Evolutionary conservation across 2,888 invertebrate genomes (phyloP), one percentile per base, ranked within the genome.

Genomic region (Acleris cristana): DNA sequence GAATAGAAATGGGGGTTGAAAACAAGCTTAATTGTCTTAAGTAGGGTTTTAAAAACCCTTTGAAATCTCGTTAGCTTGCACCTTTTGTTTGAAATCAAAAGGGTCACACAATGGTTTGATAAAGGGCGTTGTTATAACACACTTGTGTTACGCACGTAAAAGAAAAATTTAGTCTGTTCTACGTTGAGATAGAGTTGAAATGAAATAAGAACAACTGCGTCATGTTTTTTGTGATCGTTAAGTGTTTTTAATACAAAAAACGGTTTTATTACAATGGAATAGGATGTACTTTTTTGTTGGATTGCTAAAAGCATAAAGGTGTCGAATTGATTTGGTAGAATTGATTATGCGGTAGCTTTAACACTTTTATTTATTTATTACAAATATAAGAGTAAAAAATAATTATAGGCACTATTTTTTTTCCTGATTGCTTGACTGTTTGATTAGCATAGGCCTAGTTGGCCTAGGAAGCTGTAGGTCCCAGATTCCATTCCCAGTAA

Each of bases 291-390:
- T 55, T 60, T 65, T 65, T 61, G 44, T 59, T 16, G 12, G 21
- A 56, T 56, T 19, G 18, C n/a, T 65, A 49, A 60, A 65, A 60
- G 65, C 59, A 55, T 65, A 55, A 60, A 65, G 65, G 60, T 60
- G 60, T 65, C 55, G 65, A 65, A 61, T 65, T 65, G 60, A 65
- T 65, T 65, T 54, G 44, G 54, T 57, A 64, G 60, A 60, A 55
- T 56, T 55, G 49, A 65, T 65, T 65, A 54, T 44, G 51, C 26
- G 18, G 45, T 30, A 23, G 44, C 44, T 30, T 40, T 40, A 40
- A 40, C 12, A 12, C 40, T 14, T 40, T 40, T 14, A 40, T 14
- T 40, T 40, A 40, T 34, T 34, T 34, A 10, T 8, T 34, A 34
- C 10, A 1, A 3, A 34, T 34, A 34, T 34, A 34, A 30, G 0